phyloP scores from a whole-genome alignment of 2,113 vertebrate genomes.

The Atractosteus spatula region DNA sequence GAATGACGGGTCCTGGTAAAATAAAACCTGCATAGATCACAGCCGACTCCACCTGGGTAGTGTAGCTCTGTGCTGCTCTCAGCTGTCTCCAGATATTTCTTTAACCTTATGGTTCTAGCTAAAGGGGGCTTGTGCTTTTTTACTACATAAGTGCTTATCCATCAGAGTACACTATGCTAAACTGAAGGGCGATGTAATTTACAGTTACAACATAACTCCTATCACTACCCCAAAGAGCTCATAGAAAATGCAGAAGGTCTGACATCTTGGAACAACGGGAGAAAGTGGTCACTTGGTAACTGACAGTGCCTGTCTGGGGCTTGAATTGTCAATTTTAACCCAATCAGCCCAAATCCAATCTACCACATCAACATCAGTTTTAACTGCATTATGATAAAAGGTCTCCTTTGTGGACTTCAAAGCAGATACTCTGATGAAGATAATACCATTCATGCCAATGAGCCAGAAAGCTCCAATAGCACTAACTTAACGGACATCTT shows the following conservation, averaged over 20 bases:
- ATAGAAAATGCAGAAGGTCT: slow-evolving; percentile 52
- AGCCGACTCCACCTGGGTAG: neutral
- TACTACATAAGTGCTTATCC: slow-evolving; percentile 11
- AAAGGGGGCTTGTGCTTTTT: too few species aligned
- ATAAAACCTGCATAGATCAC: too few species aligned
- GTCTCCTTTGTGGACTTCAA: slow-evolving; percentile 60
- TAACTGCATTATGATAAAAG: slow-evolving; percentile 57
- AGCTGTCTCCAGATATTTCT: neutral
- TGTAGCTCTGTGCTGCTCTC: too few species aligned
- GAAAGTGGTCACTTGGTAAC: slow-evolving; percentile 59
- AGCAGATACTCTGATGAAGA: slow-evolving; percentile 60
- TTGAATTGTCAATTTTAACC: slow-evolving; percentile 44
- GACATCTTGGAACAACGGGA: slow-evolving; percentile 57
- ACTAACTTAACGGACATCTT: slow-evolving; percentile 47
- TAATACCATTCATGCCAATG: slow-evolving; percentile 55
- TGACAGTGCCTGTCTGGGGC: slow-evolving; percentile 38
- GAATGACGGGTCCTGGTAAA: neutral
- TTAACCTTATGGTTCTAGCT: neutral
- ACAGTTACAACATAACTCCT: slow-evolving; percentile 53
- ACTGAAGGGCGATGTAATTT: neutral
- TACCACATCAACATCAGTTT: slow-evolving; percentile 58
- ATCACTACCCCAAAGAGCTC: slow-evolving; percentile 31
- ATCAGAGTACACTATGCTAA: slow-evolving; percentile 31
- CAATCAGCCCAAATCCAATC: slow-evolving; percentile 62
- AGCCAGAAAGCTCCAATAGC: slow-evolving; percentile 50